Base-by-base conservation (phyloP, 2,888 invertebrate genomes). In the Smittia sp. region DNA sequence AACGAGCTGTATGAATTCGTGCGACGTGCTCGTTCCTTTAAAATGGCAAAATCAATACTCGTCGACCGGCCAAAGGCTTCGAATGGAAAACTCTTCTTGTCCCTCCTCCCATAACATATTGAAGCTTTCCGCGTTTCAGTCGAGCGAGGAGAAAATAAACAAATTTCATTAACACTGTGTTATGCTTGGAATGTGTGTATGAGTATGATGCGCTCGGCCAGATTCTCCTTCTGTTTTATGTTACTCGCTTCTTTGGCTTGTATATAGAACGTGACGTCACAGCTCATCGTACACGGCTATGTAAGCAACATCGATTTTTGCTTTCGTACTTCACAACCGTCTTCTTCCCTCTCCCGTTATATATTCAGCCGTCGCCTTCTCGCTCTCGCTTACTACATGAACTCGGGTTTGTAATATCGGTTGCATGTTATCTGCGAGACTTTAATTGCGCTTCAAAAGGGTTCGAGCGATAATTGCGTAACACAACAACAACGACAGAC, bases 31-130 rank as follows among this genome's bases (percentile, higher is more conserved):
- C 41, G 24, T 41, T 67, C 67, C 20, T 20, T 20, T 58, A 18
- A 41, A 67, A 67, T 67, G 39, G 67, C 67, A 67, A 67, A 67
- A 67, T 67, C 67, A 24, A 67, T 67, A 67, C 41, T 66, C 38
- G n/a, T 15, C 27, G 15, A 32, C 20, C 32, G 32, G 32, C 9
- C 32, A 32, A 32, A 32, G 9, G 32, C 32, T 32, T 9, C n/a
- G n/a, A n/a, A 32, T 32, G 32, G 32, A 32, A 32, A 32, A 6
- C 9, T 32, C 32, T 32, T 32, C 32, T 46, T n/a, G 3, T 13
- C 11, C 11, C n/a, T 46, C 46, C 32, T n/a, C n/a, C n/a, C n/a
- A n/a, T n/a, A n/a, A n/a, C n/a, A n/a, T n/a, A n/a, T n/a, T n/a
- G n/a, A n/a, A n/a, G n/a, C n/a, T n/a, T n/a, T n/a, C n/a, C n/a